Percentiles rank a stretch among this genome's conserved stretches.
Evolutionary conservation across 2,113 vertebrate species (phyloP).

Genomic region (Bambusicola thoracicus): DNA sequence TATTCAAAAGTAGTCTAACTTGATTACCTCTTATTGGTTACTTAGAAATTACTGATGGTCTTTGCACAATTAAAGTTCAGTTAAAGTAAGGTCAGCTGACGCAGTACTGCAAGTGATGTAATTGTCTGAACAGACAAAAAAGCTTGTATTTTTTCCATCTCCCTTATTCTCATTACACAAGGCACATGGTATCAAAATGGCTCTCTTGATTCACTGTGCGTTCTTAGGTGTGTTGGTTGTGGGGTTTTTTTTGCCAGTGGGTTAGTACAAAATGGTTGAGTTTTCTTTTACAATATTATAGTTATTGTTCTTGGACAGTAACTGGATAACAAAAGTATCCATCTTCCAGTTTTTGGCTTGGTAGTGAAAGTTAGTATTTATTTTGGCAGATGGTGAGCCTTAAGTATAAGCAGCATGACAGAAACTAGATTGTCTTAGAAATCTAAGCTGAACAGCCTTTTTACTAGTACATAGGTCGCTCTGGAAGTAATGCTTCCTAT

Average conservation of each 20-base stretch:
- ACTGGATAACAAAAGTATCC: not conserved
- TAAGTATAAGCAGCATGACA: not conserved
- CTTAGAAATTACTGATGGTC: not conserved
- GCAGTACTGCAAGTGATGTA: not conserved
- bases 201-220: not conserved
- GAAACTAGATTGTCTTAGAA: not conserved
- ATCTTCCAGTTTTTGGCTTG: not conserved
- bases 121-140: not conserved
- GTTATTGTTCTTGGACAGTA: constrained; percentile 25
- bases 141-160: not conserved
- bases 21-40: not conserved
- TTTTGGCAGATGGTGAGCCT: constrained; percentile 9
- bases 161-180: not conserved
- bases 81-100: not conserved
- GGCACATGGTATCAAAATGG: too few relatives aligned
- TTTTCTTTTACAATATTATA: not conserved
- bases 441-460: not conserved
- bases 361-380: not conserved
- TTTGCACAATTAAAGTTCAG: not conserved
- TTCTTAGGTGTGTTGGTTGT: not conserved
- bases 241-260: not conserved
- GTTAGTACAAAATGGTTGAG: not conserved
- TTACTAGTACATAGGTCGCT: not conserved
- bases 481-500: too few relatives aligned
- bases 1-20: not conserved